These are phyloP conservation scores for Nineta flava DNA, from an alignment of 2,888 invertebrate species.

Conservation along the genomic window DNA sequence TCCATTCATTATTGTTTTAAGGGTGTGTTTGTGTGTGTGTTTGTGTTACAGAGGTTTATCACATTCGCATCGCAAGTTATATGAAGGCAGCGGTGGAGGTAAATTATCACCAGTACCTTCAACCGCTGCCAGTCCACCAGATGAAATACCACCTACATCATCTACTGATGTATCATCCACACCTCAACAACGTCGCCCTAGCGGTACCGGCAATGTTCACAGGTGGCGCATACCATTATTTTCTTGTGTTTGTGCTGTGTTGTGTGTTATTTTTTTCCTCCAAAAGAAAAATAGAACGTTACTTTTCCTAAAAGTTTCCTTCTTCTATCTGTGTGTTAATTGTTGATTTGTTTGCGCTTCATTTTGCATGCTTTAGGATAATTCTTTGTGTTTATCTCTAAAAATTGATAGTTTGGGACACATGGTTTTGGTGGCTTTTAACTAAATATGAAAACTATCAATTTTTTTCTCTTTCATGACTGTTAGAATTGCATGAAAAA, in stretches of 20 bases:
- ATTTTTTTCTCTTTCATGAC: no score
- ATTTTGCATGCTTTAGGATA: no score
- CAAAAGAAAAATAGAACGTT: background rate
- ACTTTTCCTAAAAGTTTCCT: background rate
- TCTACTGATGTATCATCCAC: conserved; percentile 18
- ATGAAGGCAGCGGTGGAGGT: conserved; percentile 28
- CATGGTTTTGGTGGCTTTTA: no score
- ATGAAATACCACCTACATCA: conserved; percentile 28
- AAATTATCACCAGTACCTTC: conserved; percentile 34
- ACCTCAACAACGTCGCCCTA: conserved; percentile 28
- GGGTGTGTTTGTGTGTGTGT: background rate
- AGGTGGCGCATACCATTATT: conserved; percentile 14
- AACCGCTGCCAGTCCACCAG: conserved; percentile 31
- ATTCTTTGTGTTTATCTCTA: no score
- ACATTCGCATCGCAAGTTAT: conserved; percentile 32
- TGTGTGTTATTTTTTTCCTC: background rate
- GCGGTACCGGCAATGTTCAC: conserved; percentile 38
- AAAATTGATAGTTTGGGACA: no score
- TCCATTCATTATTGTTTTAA: no score
- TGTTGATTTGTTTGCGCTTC: no score
- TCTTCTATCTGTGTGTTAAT: no score
- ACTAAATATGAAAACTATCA: no score
- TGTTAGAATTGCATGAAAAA: no score
- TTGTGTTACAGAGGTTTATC: conserved; percentile 32
- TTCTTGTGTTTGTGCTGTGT: conserved; percentile 5